phyloP scores from a whole-genome alignment of 2,113 vertebrate species.

The Narcine bancroftii region DNA sequence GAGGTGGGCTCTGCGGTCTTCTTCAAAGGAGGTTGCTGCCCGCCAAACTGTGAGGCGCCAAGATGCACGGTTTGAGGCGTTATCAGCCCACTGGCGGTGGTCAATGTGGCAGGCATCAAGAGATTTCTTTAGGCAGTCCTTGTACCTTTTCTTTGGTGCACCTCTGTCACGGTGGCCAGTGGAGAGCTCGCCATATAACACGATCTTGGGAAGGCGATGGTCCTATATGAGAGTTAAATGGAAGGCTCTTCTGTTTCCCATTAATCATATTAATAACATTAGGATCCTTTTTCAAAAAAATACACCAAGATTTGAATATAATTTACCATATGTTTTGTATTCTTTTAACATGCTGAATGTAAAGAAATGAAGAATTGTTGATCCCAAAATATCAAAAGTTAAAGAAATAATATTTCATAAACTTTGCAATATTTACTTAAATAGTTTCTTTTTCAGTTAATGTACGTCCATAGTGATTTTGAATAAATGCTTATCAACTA shows the following conservation, averaged over 20 bases:
- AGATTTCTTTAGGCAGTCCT: too few species aligned
- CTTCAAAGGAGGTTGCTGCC: too few species aligned
- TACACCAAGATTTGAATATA: neutral
- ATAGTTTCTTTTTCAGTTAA: neutral
- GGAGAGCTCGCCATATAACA: too few species aligned
- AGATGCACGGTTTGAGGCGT: too few species aligned
- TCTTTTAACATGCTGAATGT: neutral
- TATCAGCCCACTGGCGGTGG: too few species aligned
- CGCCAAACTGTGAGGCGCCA: too few species aligned
- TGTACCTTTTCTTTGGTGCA: too few species aligned
- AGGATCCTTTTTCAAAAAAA: neutral
- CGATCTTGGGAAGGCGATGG: too few species aligned
- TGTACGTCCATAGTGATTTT: neutral
- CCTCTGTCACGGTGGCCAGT: too few species aligned
- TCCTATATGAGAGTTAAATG: slow-evolving; percentile 23
- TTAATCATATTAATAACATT: neutral
- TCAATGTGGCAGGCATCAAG: too few species aligned
- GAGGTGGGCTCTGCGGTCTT: too few species aligned
- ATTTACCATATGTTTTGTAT: neutral
- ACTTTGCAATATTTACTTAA: neutral
- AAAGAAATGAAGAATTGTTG: neutral
- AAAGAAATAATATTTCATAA: neutral
- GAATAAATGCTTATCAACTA: neutral
- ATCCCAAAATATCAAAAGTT: neutral
- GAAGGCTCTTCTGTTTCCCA: neutral